These are phyloP conservation scores for Pyrgilauda ruficollis DNA, from an alignment of 2,113 vertebrate genomes.

Conservation along the genomic window DNA sequence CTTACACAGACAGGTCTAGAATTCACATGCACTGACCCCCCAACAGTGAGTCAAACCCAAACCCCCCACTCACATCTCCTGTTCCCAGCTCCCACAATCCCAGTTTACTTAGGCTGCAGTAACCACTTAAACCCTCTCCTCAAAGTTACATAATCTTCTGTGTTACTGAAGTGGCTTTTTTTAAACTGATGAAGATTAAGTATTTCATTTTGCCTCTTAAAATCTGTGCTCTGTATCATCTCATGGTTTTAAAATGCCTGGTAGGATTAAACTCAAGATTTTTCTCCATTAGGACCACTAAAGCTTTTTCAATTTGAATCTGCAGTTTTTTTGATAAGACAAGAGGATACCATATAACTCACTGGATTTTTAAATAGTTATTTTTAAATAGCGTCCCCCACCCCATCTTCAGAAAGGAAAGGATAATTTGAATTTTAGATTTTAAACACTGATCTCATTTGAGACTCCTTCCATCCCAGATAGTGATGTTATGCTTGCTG, in stretches of 20 bases:
- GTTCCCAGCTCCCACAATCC: not conserved
- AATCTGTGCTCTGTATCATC: not conserved
- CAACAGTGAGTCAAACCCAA: not conserved
- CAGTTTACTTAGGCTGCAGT: not conserved
- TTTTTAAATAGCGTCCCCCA: not conserved
- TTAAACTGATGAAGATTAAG: conserved; percentile 18
- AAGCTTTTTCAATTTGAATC: conserved; percentile 5
- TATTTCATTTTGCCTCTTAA: conserved; percentile 27
- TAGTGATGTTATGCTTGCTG: not conserved
- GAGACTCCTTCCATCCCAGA: not conserved
- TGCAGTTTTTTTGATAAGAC: not conserved
- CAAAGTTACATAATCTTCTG: not conserved
- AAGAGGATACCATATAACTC: not conserved
- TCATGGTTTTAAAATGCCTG: not conserved
- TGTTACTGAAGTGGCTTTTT: not conserved
- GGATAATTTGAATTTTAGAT: conserved; percentile 34
- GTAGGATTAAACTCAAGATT: conserved; percentile 33
- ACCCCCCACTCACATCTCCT: rapidly evolving
- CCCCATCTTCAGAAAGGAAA: not conserved
- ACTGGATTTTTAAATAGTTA: not conserved
- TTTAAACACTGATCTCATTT: conserved; percentile 11
- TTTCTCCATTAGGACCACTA: not conserved
- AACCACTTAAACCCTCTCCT: not conserved
- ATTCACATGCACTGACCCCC: not conserved
- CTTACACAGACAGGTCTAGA: rapidly evolving